These are phyloP conservation scores for Percina caprodes DNA, from an alignment of 2,113 vertebrate genomes.

Conservation along the genomic window DNA sequence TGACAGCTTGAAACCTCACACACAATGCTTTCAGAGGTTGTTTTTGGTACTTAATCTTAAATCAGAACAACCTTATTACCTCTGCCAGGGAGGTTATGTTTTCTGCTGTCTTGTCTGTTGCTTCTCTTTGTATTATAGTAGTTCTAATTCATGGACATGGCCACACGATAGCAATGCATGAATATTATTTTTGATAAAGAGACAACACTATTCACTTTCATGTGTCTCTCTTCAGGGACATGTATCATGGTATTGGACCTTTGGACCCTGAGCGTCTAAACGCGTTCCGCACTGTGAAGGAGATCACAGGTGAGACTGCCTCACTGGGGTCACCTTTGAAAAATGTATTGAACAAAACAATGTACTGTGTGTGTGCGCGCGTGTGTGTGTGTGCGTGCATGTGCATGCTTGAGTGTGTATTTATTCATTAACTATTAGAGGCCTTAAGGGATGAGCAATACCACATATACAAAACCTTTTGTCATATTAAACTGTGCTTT, in stretches of 20 bases:
- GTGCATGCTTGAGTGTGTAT: slow-evolving; percentile 24
- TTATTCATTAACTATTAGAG: slow-evolving; percentile 74
- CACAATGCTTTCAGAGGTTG: too few relatives aligned
- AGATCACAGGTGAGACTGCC: slow-evolving; percentile 93
- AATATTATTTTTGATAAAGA: not conserved
- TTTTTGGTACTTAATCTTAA: too few relatives aligned
- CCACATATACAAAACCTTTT: slow-evolving; percentile 77
- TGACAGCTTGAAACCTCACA: not conserved
- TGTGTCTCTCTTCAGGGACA: slow-evolving; percentile 85
- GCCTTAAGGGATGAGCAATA: slow-evolving; percentile 74
- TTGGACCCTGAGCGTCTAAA: slow-evolving; percentile 95
- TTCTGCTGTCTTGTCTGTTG: too few relatives aligned
- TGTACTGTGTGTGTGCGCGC: not conserved
- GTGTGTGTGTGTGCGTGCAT: not conserved
- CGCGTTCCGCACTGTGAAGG: slow-evolving; percentile 94
- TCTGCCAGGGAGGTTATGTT: too few relatives aligned
- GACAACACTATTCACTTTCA: not conserved
- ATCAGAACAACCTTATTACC: too few relatives aligned
- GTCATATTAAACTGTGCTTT: slow-evolving; percentile 77
- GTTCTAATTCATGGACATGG: not conserved
- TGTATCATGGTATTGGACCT: slow-evolving; percentile 93
- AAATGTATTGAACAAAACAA: slow-evolving; percentile 9
- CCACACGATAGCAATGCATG: not conserved
- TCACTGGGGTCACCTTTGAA: slow-evolving; percentile 21
- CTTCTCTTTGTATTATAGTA: too few relatives aligned